Evolutionary conservation across 2,888 invertebrate genomes (phyloP), one percentile per base, ranked within the genome.

Genomic region (Mamestra brassicae): DNA sequence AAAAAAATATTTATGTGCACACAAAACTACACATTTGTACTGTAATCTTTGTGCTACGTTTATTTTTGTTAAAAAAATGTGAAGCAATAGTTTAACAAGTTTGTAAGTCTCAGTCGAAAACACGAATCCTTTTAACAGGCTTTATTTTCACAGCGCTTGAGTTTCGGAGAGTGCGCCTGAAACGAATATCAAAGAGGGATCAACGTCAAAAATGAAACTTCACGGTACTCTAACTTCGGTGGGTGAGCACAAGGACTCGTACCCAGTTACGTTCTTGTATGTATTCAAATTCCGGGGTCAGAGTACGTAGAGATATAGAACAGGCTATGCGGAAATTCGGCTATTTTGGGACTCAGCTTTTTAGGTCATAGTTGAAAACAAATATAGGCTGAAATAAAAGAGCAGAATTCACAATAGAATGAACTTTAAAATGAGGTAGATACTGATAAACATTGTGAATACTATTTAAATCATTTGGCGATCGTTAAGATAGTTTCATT

Each of bases 181-280:
- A 54, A 57, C 66, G 71, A 74, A 74, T 80, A 58, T 84, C 75
- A 84, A 84, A 79, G 80, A 63, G 84, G 58, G 62, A 69, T 81
- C 70, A 64, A 80, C 84, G 71, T 81, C 81, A 80, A 61, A 80
- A 71, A 79, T 69, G 34, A 66, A 75, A 52, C 62, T 75, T 60
- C 64, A 84, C 65, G 75, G 65, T 71, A 17, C 68, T 71, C 71
- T 15, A 62, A 71, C n/a, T 78, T 62, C 8, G 60, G 15, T 57
- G 74, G 50, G 62, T 50, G 42, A 57, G 60, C 77, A 69, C 10
- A 15, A 82, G 65, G 47, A 61, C 72, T 67, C 13, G 26, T 8
- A 36, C 11, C 1, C 13, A 36, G 38, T 26, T 67, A 45, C 36
- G 15, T 50, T 64, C 65, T 63, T 64, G 38, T 67, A 61, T 50